Evolutionary conservation across 2,888 invertebrate species (phyloP).

Genomic region (Eustalomyia histrio): DNA sequence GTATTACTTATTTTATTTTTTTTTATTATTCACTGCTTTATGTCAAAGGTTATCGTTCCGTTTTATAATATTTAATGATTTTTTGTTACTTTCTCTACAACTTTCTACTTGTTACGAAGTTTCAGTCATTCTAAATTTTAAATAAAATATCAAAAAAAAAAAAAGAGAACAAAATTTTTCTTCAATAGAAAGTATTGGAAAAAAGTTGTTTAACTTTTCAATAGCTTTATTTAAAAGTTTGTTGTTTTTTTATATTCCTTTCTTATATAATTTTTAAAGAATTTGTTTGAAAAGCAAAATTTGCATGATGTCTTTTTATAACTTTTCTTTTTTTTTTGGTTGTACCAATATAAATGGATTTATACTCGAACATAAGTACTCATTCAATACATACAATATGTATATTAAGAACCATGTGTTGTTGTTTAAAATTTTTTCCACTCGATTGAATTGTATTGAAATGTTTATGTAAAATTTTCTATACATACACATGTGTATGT

Average conservation of each 20-base stretch:
- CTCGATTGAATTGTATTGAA: slow-evolving; percentile 62
- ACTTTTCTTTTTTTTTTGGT: slow-evolving; percentile 43
- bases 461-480: slow-evolving; percentile 39
- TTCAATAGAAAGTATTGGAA: slow-evolving; percentile 16
- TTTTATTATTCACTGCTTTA: neutral
- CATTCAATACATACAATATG: neutral
- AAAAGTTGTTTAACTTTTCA: slow-evolving; percentile 47
- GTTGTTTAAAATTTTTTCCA: slow-evolving; percentile 54
- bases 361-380: slow-evolving; percentile 24
- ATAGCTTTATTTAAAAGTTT: slow-evolving; percentile 56
- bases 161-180: slow-evolving; percentile 6
- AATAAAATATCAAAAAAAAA: neutral
- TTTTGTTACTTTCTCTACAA: neutral
- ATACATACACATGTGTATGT: no score
- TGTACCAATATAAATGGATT: slow-evolving; percentile 58
- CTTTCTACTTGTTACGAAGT: slow-evolving; percentile 12
- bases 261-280: neutral
- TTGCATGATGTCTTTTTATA: slow-evolving; percentile 59
- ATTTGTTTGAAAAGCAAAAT: slow-evolving; percentile 33
- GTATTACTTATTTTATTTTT: no score
- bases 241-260: neutral
- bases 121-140: slow-evolving; percentile 14
- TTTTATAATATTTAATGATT: slow-evolving; percentile 4
- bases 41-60: slow-evolving; percentile 19
- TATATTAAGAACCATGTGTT: slow-evolving; percentile 41